Conservation (phyloP, 1,140 invertebrate genomes). For the Gryon sp. region DNA sequence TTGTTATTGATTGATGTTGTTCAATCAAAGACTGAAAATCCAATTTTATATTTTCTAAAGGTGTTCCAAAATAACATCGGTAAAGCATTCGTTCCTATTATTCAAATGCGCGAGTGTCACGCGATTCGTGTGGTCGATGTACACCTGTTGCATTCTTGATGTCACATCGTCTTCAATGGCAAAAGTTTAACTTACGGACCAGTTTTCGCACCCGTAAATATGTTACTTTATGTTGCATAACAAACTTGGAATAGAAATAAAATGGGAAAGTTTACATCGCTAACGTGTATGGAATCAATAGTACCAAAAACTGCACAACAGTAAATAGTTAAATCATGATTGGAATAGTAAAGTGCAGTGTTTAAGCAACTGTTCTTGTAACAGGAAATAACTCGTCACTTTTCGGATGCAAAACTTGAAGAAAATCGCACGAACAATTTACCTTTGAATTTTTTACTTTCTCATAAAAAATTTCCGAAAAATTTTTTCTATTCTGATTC, state of each 20-base stretch:
- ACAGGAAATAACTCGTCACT: conserved; percentile 27
- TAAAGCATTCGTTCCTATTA: conserved; percentile 72
- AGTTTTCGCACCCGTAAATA: conserved; percentile 54
- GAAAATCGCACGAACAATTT: too few relatives aligned
- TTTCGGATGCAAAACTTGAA: not conserved
- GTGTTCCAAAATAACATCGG: conserved; percentile 45
- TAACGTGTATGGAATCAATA: conserved; percentile 45
- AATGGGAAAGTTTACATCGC: conserved; percentile 38
- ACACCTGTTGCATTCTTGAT: conserved; percentile 75
- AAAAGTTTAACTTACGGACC: conserved; percentile 40
- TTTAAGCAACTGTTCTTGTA: conserved; percentile 29
- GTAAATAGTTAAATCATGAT: conserved; percentile 58
- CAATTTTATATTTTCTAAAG: conserved; percentile 34
- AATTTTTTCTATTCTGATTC: too few relatives aligned
- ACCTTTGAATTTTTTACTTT: too few relatives aligned
- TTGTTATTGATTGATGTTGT: not conserved
- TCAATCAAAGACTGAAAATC: conserved; percentile 18
- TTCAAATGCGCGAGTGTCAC: conserved; percentile 71
- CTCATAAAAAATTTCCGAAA: too few relatives aligned
- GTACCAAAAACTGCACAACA: conserved; percentile 18
- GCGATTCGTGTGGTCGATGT: conserved; percentile 55
- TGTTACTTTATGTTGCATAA: conserved; percentile 56
- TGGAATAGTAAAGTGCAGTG: conserved; percentile 42
- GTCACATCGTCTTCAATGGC: conserved; percentile 33
- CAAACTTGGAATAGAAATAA: conserved; percentile 51